Conservation (phyloP, 1,140 invertebrate genomes). For the Drosophila kohkoa region DNA sequence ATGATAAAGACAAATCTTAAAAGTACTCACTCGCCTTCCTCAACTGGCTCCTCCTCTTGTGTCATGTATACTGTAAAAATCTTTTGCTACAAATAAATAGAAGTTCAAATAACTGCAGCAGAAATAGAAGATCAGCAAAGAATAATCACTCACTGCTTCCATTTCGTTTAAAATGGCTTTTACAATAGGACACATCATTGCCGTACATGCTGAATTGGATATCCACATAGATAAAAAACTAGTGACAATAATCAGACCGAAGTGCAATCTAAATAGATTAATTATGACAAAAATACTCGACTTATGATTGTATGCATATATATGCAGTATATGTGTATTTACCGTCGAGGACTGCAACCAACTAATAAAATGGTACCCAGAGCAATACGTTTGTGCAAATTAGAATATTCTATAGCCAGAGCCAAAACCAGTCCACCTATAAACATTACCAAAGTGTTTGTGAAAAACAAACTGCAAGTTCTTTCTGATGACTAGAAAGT, state of each 20-base stretch:
- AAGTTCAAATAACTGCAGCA: conserved; percentile 16
- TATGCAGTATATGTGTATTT: conserved; percentile 4
- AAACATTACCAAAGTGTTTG: conserved; percentile 93
- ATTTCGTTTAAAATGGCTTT: conserved; percentile 90
- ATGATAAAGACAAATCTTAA: neutral
- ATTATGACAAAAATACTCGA: too few species aligned
- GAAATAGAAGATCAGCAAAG: neutral
- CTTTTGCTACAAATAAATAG: conserved; percentile 36
- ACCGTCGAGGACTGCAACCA: conserved; percentile 90
- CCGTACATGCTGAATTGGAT: conserved; percentile 91
- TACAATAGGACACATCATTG: conserved; percentile 94
- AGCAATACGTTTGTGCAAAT: conserved; percentile 93
- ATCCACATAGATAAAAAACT: conserved; percentile 94
- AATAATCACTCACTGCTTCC: conserved; percentile 86
- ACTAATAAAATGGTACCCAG: conserved; percentile 91
- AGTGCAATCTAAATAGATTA: conserved; percentile 86
- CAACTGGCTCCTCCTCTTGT: conserved; percentile 58
- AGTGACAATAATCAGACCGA: conserved; percentile 90
- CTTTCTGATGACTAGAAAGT: conserved; percentile 23
- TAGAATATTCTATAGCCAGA: conserved; percentile 92
- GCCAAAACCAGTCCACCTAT: conserved; percentile 92
- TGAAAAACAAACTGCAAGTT: conserved; percentile 51
- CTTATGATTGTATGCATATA: too few species aligned
- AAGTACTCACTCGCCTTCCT: conserved; percentile 53
- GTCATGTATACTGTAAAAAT: conserved; percentile 52